Percentiles rank a stretch among this genome's conserved stretches.
phyloP scores from a whole-genome alignment of 2,797 vertebrate species.

The Varecia variegata region DNA sequence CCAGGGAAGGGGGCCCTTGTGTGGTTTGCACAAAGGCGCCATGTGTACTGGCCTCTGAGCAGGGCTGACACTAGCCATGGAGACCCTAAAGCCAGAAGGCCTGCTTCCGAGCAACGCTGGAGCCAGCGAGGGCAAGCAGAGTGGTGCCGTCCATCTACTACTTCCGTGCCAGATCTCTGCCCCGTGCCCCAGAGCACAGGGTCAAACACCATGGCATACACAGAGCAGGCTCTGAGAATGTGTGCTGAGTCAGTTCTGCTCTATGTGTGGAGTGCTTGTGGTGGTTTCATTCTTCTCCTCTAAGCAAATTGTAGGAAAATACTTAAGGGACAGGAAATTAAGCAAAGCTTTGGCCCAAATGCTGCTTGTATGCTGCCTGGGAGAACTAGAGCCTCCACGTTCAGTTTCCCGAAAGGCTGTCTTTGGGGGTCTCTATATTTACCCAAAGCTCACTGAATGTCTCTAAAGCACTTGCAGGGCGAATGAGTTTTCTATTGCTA shows the following conservation, averaged over 20 bases:
- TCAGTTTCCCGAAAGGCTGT: not conserved
- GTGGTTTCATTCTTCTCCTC: not conserved
- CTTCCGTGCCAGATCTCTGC: not conserved
- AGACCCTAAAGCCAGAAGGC: not conserved
- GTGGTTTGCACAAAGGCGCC: not conserved
- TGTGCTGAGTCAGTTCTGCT: not conserved
- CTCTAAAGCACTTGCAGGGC: not conserved
- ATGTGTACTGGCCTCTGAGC: not conserved
- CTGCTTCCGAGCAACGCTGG: not conserved
- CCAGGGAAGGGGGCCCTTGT: not conserved
- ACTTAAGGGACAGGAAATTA: constrained; percentile 13
- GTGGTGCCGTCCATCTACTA: not conserved
- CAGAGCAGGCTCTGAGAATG: not conserved
- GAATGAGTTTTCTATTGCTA: not conserved
- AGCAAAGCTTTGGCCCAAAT: not conserved
- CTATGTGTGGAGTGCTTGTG: not conserved
- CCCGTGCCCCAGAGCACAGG: not conserved
- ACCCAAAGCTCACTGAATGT: not conserved
- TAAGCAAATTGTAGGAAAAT: constrained; percentile 40
- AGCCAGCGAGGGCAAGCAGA: not conserved
- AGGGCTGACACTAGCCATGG: not conserved
- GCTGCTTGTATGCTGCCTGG: not conserved
- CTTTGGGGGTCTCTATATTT: not conserved
- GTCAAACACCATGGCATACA: not conserved
- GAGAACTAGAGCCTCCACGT: not conserved